A percentile compares a stretch with the other conserved stretches of the same genome.
Conservation (phyloP, 2,888 invertebrate species). For the Trichogramma evanescens region DNA sequence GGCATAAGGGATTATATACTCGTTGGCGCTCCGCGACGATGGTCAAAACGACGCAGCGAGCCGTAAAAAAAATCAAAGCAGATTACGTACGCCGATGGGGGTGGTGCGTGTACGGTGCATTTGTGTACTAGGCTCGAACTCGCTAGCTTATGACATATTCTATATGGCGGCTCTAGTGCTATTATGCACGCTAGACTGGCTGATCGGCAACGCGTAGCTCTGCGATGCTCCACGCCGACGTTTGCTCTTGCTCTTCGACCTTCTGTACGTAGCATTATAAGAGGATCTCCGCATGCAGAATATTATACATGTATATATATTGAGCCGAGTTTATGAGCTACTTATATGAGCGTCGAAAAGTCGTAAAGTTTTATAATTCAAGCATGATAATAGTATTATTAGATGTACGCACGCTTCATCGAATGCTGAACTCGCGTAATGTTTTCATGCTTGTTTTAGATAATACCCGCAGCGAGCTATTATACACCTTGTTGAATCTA, state of each 20-base stretch:
- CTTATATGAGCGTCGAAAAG: neutral
- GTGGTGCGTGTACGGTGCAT: conserved; percentile 3
- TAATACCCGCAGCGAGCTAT: no score
- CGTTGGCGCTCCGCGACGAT: conserved; percentile 10
- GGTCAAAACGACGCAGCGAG: conserved; percentile 23
- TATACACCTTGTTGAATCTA: no score
- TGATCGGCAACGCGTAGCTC: conserved; percentile 16
- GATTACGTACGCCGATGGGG: conserved; percentile 27
- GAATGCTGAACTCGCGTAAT: neutral
- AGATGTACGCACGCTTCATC: neutral
- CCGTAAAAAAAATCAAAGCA: conserved; percentile 34
- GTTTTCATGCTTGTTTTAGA: neutral
- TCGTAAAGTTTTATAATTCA: conserved; percentile 15
- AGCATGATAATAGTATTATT: neutral
- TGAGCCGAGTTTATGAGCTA: conserved; percentile 7
- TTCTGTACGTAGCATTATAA: no score
- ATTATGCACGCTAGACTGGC: conserved; percentile 21
- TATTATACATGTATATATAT: neutral
- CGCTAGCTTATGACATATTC: no score
- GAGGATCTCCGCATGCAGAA: no score
- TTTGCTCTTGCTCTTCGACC: no score
- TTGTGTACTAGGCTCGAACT: no score
- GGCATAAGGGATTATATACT: no score
- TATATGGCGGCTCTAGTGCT: neutral
- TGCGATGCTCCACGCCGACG: neutral